Evolutionary conservation across 2,797 vertebrate genomes (phyloP), one percentile per base, ranked within the genome.

Genomic region (Sternotherus odoratus): DNA sequence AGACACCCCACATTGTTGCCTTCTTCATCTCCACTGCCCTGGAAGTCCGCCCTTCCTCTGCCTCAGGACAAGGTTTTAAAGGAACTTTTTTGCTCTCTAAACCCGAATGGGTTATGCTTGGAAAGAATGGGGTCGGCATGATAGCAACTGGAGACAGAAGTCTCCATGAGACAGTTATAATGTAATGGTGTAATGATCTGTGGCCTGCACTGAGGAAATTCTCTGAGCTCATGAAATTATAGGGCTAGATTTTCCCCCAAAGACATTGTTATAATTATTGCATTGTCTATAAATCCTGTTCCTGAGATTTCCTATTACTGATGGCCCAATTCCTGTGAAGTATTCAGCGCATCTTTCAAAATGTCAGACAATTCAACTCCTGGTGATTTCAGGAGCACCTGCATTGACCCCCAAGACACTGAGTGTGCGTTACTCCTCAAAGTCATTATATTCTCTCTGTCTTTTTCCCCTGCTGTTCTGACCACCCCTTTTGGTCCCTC

Each of bases 61-160:
- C n/a, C 63, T 69, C 63, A 69, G 63, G n/a, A 39, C 63, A 69
- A 69, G 19, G n/a, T 39, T 36, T 69, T 69, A 36, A 69, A 39
- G 63, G n/a, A 69, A 10, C 63, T 5, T 23, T 39, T 39, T 39
- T 39, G 5, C 19, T 36, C n/a, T 36, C 9, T 39, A 39, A 69
- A 39, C n/a, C 63, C 19, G 9, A 39, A 9, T 11, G n/a, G n/a
- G 63, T 21, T 69, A 30, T 23, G 16, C 54, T 46, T 50, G 53
- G 13, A 39, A 91, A 75, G 48, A 57, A 12, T 5, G 24, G 30
- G 53, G 13, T 72, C 50, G 39, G 12, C 0, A 3, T 33, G 12
- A 28, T 30, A 19, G 39, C 49, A 11, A 1, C 11, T 43, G 12
- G 12, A 51, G 48, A 16, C 13, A 51, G 51, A 49, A 0, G 1